phyloP scores from a whole-genome alignment of 2,888 invertebrate genomes.

The Teinopalpus imperialis region DNA sequence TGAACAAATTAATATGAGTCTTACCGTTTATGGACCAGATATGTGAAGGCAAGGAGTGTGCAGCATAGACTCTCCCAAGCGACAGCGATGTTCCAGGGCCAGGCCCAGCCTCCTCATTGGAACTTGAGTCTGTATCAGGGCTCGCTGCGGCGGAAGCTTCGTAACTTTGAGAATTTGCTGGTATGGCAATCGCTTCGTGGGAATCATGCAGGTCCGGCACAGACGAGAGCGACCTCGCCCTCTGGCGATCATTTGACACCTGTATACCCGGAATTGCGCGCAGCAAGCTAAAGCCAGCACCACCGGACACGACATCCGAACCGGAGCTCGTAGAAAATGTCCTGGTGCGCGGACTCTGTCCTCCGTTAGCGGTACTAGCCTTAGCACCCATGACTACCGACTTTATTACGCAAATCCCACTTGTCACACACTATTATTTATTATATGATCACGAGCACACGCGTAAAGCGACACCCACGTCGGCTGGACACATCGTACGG shows the following conservation, averaged over 20 bases:
- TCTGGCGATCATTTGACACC: conserved; percentile 89
- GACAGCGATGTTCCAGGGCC: conserved; percentile 76
- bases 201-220: conserved; percentile 88
- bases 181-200: conserved; percentile 83
- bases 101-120: conserved; percentile 84
- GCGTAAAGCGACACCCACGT: conserved; percentile 65
- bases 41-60: conserved; percentile 94
- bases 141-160: conserved; percentile 85
- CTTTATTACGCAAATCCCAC: conserved; percentile 68
- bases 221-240: conserved; percentile 91
- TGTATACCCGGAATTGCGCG: conserved; percentile 88
- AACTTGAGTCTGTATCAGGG: conserved; percentile 86
- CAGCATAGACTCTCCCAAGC: conserved; percentile 91
- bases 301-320: conserved; percentile 83
- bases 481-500: conserved; percentile 77
- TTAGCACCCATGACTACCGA: conserved; percentile 88
- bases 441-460: conserved; percentile 67
- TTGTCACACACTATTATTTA: conserved; percentile 56
- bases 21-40: conserved; percentile 96
- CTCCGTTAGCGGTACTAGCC: conserved; percentile 90
- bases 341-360: conserved; percentile 87
- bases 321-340: conserved; percentile 89
- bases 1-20: no score
- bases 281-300: conserved; percentile 85
- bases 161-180: conserved; percentile 84